These are phyloP conservation scores for Helogale parvula DNA, from an alignment of 2,113 vertebrate genomes.

Conservation along the genomic window DNA sequence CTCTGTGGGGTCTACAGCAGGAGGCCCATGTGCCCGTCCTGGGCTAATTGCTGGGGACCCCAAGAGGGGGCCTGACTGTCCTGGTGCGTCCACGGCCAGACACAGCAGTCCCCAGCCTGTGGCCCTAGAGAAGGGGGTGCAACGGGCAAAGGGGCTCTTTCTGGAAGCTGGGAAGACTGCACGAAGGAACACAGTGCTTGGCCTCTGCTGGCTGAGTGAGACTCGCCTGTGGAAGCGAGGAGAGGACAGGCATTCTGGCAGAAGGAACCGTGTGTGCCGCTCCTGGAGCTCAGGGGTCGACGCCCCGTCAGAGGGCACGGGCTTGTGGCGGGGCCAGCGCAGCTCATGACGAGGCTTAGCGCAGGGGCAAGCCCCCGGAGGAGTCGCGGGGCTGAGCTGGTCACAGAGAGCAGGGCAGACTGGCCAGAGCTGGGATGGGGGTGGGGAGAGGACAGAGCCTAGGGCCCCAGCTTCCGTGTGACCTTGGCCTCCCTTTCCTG, in stretches of 20 bases:
- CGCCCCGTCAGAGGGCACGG: accelerated
- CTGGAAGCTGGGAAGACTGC: background rate
- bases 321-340: too few relatives aligned
- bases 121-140: too few relatives aligned
- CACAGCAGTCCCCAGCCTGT: background rate
- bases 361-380: background rate
- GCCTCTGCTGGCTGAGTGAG: background rate
- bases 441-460: background rate
- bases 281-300: too few relatives aligned
- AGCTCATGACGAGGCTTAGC: background rate
- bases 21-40: too few relatives aligned
- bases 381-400: background rate
- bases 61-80: too few relatives aligned
- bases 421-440: background rate
- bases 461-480: background rate
- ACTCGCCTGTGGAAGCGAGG: background rate
- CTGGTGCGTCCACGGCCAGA: background rate
- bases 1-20: background rate
- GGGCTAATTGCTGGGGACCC: background rate
- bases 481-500: background rate
- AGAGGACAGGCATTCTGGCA: background rate
- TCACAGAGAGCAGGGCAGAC: background rate
- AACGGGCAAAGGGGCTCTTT: background rate
- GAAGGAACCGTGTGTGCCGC: background rate
- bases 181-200: background rate